Percentiles rank a stretch among this genome's conserved stretches.
phyloP scores from a whole-genome alignment of 2,113 vertebrate species.

The Passerina amoena region DNA sequence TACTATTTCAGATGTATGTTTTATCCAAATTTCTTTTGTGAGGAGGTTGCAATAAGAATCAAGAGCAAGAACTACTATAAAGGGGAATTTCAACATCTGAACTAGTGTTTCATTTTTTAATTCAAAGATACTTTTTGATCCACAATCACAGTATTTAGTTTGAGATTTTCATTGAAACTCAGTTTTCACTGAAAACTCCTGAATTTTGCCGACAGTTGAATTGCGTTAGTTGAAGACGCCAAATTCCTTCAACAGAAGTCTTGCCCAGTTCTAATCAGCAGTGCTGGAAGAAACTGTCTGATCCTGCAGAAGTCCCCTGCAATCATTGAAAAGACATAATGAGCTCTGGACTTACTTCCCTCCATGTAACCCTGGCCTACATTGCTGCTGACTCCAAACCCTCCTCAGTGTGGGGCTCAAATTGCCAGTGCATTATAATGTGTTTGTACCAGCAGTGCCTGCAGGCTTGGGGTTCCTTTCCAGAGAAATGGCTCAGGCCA shows the following conservation, averaged over 20 bases:
- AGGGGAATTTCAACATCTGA: not conserved
- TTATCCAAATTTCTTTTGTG: not conserved
- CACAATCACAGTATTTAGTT: not conserved
- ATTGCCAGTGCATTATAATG: not conserved
- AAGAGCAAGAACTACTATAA: not conserved
- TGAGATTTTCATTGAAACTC: constrained; percentile 1
- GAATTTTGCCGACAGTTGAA: not conserved
- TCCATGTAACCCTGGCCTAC: not conserved
- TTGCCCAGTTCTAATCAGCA: constrained; percentile 22
- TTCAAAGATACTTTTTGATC: not conserved
- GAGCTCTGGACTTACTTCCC: not conserved
- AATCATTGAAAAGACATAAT: not conserved
- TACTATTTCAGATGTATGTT: not conserved
- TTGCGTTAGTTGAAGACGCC: not conserved
- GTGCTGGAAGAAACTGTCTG: not conserved
- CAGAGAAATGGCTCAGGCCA: not conserved
- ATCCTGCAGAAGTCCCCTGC: not conserved
- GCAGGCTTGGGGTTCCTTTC: not conserved
- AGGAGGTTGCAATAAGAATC: not conserved
- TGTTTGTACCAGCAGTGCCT: not conserved
- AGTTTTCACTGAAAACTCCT: not conserved
- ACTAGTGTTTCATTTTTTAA: not conserved
- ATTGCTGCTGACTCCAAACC: not conserved
- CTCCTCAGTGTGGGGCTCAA: not conserved
- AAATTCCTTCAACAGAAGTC: not conserved